phyloP scores from a whole-genome alignment of 2,888 invertebrate species.

The Eristalis intricaria region DNA sequence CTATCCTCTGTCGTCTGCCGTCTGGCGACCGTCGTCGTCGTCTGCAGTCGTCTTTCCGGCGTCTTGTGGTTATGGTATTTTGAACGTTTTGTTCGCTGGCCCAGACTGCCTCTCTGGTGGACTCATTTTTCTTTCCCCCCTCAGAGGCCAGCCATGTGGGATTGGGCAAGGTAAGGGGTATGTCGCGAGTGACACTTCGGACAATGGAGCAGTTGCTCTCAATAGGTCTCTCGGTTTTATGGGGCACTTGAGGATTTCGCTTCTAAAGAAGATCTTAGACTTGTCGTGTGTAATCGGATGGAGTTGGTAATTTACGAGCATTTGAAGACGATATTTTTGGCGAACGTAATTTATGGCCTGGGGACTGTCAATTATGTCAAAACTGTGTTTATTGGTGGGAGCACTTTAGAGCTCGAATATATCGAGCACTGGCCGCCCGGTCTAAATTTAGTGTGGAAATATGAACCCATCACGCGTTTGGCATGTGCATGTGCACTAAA shows the following conservation, averaged over 20 bases:
- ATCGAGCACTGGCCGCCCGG: neutral
- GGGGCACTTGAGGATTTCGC: neutral
- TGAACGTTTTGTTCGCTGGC: conserved; percentile 25
- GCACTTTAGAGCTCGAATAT: neutral
- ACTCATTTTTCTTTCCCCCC: neutral
- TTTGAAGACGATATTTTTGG: neutral
- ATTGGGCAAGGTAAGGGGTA: neutral
- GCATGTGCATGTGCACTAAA: neutral
- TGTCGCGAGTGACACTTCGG: conserved; percentile 10
- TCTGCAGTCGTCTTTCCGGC: conserved; percentile 29
- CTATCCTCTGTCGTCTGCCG: neutral
- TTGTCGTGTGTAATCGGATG: neutral
- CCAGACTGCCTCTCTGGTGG: neutral
- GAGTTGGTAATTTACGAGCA: neutral
- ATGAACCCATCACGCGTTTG: neutral
- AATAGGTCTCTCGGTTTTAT: neutral
- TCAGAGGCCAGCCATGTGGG: neutral
- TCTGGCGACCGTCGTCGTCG: too few relatives aligned
- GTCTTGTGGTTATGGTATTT: conserved; percentile 4
- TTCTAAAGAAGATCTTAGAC: neutral
- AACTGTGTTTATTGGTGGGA: neutral
- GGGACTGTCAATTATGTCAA: neutral
- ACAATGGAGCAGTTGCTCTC: neutral
- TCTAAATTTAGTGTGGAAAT: neutral
- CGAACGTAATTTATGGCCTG: neutral